Conservation (phyloP, 2,797 vertebrate species). For the Smutsia temminckii region DNA sequence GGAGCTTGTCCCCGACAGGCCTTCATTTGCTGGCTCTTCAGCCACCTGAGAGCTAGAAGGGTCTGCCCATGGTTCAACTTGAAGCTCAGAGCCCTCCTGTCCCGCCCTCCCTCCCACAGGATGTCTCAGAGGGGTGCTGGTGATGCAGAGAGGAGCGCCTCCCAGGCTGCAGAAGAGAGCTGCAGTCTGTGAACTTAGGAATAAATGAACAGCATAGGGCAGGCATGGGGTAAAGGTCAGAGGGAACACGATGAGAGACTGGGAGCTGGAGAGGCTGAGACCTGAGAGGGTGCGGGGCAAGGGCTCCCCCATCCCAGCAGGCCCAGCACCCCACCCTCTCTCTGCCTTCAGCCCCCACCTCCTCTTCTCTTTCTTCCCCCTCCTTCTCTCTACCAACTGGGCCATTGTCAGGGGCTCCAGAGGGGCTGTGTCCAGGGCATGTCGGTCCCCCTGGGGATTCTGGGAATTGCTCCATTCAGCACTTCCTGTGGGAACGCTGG, state of each 20-base stretch:
- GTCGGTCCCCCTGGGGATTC: slow-evolving; percentile 80
- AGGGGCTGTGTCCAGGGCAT: slow-evolving; percentile 75
- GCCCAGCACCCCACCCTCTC: neutral
- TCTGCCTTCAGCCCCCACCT: slow-evolving; percentile 67
- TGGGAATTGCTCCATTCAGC: slow-evolving; percentile 86
- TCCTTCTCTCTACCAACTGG: slow-evolving; percentile 42
- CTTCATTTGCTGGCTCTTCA: neutral
- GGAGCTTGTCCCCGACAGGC: neutral
- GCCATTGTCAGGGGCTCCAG: slow-evolving; percentile 83
- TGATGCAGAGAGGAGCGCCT: neutral
- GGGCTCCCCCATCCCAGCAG: neutral
- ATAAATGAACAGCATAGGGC: neutral
- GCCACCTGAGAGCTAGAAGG: neutral
- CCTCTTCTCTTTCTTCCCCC: slow-evolving; percentile 70
- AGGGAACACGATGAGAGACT: neutral
- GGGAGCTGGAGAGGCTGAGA: neutral
- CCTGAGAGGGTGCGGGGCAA: neutral
- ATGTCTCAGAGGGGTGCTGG: neutral
- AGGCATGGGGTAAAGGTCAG: neutral
- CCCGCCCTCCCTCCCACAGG: neutral
- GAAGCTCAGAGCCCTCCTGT: neutral
- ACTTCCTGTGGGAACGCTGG: slow-evolving; percentile 87
- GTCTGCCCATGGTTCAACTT: neutral
- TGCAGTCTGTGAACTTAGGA: neutral
- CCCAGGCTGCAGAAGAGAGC: neutral